A percentile compares a stretch with the other conserved stretches of the same genome.
Evolutionary conservation across 2,113 vertebrate species (phyloP).

Genomic region (Cynoglossus semilaevis): DNA sequence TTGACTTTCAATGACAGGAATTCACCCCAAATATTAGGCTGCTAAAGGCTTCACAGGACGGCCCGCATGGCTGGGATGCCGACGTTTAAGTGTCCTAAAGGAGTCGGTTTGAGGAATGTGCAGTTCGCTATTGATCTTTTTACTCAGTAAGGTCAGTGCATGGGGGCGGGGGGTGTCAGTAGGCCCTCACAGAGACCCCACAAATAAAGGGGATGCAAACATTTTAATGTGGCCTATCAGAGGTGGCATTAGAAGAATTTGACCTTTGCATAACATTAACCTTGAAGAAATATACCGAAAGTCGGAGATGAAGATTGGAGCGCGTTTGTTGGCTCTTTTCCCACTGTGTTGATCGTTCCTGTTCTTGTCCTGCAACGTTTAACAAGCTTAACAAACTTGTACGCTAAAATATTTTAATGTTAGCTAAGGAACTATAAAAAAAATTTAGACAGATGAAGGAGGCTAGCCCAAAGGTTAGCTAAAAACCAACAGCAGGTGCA

Average conservation of each 20-base stretch:
- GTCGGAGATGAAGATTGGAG: not conserved
- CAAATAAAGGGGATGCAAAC: constrained; percentile 42
- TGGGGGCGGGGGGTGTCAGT: constrained; percentile 52
- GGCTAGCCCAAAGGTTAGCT: too few relatives aligned
- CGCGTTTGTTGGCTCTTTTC: too few relatives aligned
- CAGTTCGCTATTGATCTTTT: constrained; percentile 62
- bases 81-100: constrained; percentile 48
- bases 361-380: too few relatives aligned
- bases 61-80: constrained; percentile 67
- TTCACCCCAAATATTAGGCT: constrained; percentile 58
- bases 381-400: too few relatives aligned
- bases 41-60: constrained; percentile 54
- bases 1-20: constrained; percentile 63
- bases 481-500: too few relatives aligned
- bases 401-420: too few relatives aligned
- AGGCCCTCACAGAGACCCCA: constrained; percentile 42
- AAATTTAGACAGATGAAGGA: too few relatives aligned
- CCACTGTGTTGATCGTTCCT: too few relatives aligned
- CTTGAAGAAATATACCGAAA: not conserved
- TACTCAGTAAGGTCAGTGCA: constrained; percentile 64
- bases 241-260: constrained; percentile 16
- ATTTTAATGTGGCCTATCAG: constrained; percentile 41
- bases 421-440: too few relatives aligned
- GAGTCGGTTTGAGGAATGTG: constrained; percentile 63
- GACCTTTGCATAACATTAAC: constrained; percentile 7